Percentiles rank a stretch among this genome's conserved stretches.
phyloP scores from a whole-genome alignment of 2,797 vertebrate genomes.

The Geotria australis region DNA sequence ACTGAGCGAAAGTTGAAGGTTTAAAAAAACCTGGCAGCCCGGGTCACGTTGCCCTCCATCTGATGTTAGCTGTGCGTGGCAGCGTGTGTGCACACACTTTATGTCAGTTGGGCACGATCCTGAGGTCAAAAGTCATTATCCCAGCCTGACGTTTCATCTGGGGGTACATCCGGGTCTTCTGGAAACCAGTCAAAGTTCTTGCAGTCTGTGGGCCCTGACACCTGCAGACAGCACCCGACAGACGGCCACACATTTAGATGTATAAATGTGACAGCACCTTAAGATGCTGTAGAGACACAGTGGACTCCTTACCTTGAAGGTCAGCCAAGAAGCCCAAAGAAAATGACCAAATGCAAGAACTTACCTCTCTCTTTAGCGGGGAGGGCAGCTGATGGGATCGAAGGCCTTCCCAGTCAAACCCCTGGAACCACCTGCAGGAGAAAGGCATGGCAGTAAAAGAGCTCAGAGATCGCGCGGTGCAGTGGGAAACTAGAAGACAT shows the following conservation, averaged over 20 bases:
- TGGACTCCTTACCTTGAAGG: background rate
- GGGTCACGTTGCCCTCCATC: too few relatives aligned
- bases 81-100: too few relatives aligned
- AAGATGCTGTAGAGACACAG: background rate
- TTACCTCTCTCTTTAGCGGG: constrained; percentile 54
- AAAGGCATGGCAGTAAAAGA: background rate
- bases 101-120: too few relatives aligned
- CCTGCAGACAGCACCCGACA: constrained; percentile 5
- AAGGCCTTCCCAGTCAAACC: constrained; percentile 67
- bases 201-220: constrained; percentile 22
- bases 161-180: constrained; percentile 17
- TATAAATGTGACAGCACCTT: background rate
- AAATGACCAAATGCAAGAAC: background rate
- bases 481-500: background rate
- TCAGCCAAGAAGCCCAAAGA: background rate
- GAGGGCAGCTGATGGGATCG: constrained; percentile 32
- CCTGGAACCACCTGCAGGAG: constrained; percentile 43
- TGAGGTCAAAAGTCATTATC: constrained; percentile 23
- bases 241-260: background rate
- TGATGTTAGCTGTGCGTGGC: too few relatives aligned
- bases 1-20: too few relatives aligned
- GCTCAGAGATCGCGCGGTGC: constrained; percentile 1
- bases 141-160: constrained; percentile 27
- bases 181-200: constrained; percentile 27
- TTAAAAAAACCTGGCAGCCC: too few relatives aligned